Conservation (phyloP, 2,113 vertebrate species). For the Pteropus alecto region DNA sequence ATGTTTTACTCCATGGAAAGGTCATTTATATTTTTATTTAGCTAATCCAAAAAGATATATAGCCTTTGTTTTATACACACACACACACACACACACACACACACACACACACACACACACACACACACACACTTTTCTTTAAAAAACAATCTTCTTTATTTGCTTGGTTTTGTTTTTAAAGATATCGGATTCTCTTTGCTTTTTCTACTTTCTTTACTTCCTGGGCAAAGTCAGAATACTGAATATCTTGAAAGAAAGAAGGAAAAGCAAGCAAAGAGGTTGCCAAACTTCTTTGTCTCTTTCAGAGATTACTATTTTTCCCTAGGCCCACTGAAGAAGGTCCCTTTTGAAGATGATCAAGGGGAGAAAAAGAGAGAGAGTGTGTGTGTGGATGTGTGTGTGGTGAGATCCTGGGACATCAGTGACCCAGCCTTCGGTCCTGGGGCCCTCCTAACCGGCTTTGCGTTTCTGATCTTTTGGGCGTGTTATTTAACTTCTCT, state of each 20-base stretch:
- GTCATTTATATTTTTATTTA: background rate
- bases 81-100: background rate
- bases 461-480: background rate
- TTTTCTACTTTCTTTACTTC: background rate
- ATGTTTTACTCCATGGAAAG: background rate
- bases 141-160: background rate
- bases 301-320: background rate
- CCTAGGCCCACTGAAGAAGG: background rate
- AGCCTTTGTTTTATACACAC: background rate
- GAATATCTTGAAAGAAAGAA: background rate
- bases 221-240: background rate
- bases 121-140: background rate
- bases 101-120: background rate
- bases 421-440: background rate
- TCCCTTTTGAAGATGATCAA: background rate
- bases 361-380: background rate
- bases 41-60: background rate
- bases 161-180: background rate
- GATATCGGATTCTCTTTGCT: background rate
- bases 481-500: background rate
- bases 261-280: background rate
- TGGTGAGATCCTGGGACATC: background rate
- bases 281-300: background rate
- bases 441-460: background rate
- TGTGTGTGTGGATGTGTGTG: no score